Conservation (phyloP, 2,113 vertebrate genomes). For the Daphoenositta chrysoptera region DNA sequence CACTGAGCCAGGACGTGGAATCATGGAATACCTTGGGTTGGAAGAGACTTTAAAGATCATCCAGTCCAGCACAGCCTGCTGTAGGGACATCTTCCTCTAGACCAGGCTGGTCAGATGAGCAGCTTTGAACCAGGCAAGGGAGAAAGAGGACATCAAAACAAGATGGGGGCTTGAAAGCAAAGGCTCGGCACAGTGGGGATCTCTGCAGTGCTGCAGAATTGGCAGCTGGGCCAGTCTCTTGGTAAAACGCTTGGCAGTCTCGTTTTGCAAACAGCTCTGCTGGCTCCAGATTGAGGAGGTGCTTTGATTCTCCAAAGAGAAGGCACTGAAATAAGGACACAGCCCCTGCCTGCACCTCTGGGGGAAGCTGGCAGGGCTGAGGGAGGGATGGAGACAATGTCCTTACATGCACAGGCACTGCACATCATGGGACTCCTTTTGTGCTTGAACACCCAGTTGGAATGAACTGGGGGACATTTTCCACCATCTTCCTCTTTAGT, state of each 20-base stretch:
- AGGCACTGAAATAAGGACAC: not conserved
- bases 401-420: not conserved
- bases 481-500: not conserved
- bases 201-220: not conserved
- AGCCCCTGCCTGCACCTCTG: not conserved
- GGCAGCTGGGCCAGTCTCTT: not conserved
- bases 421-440: not conserved
- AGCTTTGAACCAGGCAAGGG: not conserved
- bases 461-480: not conserved
- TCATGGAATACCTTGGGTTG: not conserved
- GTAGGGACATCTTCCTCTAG: not conserved
- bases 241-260: not conserved
- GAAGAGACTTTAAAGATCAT: not conserved
- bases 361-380: not conserved
- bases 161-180: not conserved
- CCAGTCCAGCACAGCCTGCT: not conserved
- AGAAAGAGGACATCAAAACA: not conserved
- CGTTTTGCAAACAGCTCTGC: not conserved
- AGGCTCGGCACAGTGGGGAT: not conserved
- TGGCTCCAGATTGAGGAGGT: not conserved
- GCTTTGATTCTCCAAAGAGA: not conserved
- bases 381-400: not conserved
- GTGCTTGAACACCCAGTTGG: not conserved
- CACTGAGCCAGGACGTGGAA: rapidly evolving
- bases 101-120: not conserved